A percentile compares a stretch with the other conserved stretches of the same genome.
Evolutionary conservation across 2,113 vertebrate species (phyloP).

Genomic region (Silurus meridionalis): DNA sequence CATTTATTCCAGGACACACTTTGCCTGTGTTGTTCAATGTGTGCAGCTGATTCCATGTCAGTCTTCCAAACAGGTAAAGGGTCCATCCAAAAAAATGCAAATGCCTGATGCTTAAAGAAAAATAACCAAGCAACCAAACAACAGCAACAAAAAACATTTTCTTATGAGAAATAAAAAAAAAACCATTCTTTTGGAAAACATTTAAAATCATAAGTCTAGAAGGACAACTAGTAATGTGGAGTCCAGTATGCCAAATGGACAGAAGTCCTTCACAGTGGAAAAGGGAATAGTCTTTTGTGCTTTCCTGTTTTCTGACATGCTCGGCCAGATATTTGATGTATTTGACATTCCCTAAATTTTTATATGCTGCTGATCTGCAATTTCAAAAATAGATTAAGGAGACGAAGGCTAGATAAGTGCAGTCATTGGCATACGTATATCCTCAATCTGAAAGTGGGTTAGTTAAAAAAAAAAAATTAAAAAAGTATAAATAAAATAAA

Average conservation of each 20-base stretch:
- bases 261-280: conserved; percentile 74
- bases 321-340: conserved; percentile 25
- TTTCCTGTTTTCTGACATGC: conserved; percentile 42
- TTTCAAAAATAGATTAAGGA: conserved; percentile 18
- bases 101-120: conserved; percentile 5
- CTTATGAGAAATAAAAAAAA: background rate
- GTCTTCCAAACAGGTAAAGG: background rate
- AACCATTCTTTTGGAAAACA: conserved; percentile 17
- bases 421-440: background rate
- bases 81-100: conserved; percentile 23
- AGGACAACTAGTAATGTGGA: conserved; percentile 34
- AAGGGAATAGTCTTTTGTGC: conserved; percentile 54
- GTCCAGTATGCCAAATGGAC: conserved; percentile 54
- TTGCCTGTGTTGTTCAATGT: conserved; percentile 7
- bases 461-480: background rate
- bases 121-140: background rate
- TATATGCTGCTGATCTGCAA: background rate
- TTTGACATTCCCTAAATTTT: conserved; percentile 10
- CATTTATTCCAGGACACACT: background rate
- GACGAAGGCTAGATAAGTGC: background rate
- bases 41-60: conserved; percentile 6
- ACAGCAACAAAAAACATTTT: background rate
- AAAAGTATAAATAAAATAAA: background rate
- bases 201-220: conserved; percentile 35
- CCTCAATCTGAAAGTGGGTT: conserved; percentile 1